A percentile compares a stretch with the other conserved stretches of the same genome.
phyloP scores from a whole-genome alignment of 2,797 vertebrate genomes.

The Buceros bicornis region DNA sequence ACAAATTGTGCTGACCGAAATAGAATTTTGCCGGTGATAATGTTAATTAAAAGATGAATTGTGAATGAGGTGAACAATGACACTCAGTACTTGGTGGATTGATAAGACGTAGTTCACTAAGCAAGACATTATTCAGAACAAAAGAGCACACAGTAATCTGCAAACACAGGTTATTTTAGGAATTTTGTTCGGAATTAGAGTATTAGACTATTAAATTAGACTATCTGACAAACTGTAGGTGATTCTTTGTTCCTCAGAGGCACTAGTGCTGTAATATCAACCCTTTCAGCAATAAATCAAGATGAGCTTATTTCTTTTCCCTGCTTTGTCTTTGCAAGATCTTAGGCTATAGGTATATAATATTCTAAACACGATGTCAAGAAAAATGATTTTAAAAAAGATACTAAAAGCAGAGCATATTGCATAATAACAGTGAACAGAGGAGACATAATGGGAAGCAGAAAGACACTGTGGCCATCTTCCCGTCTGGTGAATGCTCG shows the following conservation, averaged over 20 bases:
- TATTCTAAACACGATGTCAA: background rate
- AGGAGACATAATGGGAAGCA: background rate
- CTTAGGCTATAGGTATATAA: background rate
- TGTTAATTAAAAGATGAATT: slow-evolving; percentile 76
- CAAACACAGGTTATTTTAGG: slow-evolving; percentile 68
- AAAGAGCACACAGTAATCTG: slow-evolving; percentile 48
- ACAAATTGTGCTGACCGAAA: slow-evolving; percentile 67
- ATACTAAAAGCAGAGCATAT: background rate
- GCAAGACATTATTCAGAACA: slow-evolving; percentile 66
- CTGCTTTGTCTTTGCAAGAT: background rate
- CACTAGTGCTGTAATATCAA: slow-evolving; percentile 3
- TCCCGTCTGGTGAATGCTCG: background rate
- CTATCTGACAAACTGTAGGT: slow-evolving; percentile 48
- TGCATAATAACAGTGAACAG: background rate
- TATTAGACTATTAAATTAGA: slow-evolving; percentile 46
- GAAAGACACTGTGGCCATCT: slow-evolving; percentile 43
- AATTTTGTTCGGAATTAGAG: slow-evolving; percentile 41
- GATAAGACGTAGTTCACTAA: slow-evolving; percentile 63
- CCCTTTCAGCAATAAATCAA: slow-evolving; percentile 6
- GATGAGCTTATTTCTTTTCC: slow-evolving; percentile 14
- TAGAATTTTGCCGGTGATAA: slow-evolving; percentile 69
- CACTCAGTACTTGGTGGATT: slow-evolving; percentile 54
- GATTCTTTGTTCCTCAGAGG: slow-evolving; percentile 45
- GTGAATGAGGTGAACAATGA: slow-evolving; percentile 72
- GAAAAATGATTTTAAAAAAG: background rate